Base-by-base conservation (phyloP, 2,888 invertebrate species). In the Perizoma flavofasciatum region DNA sequence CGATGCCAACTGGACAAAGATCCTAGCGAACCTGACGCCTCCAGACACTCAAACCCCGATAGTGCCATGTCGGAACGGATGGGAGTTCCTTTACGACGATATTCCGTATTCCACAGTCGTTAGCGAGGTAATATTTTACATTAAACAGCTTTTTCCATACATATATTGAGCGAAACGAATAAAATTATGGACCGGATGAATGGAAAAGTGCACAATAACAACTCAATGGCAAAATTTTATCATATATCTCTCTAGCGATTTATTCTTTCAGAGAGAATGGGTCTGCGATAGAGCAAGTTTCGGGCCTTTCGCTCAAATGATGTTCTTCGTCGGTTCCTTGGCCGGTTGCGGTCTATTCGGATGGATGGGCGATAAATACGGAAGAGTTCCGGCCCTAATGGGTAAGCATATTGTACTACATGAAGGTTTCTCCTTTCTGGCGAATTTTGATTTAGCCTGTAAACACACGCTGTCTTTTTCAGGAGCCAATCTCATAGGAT, bases 401-500 rank as follows among this genome's bases (percentile, higher is more conserved):
- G 70, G 85, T 82, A 67, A 72, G 75, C 73, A 67, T 71, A 69
- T 7, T 34, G 4, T 54, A 4, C 32, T 34, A 22, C 37, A 44
- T 10, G 40, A 22, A 7, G n/a, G 8, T 33, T 32, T 33, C 33
- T 46, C 34, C 5, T 50, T 10, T 49, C 22, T 39, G 7, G 4
- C 9, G 9, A 39, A 39, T 41, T 49, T 22, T 22, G 22, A 22
- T 22, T 22, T 22, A 22, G 22, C 22, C 22, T 2, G 22, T 22
- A 22, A 22, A 22, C 22, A 22, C 22, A 22, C 22, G 22, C 22
- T 22, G 22, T 22, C 22, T 22, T 22, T 37, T 37, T 52, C 86
- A 84, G 90, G 95, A 33, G 93, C 96, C 6, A 96, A 96, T 79
- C 49, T 95, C 41, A 85, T 95, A 39, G 96, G 96, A 0, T 94